Percentiles rank a stretch among this genome's conserved stretches.
Evolutionary conservation across 2,888 invertebrate genomes (phyloP).

Genomic region (Eupithecia subumbrata): DNA sequence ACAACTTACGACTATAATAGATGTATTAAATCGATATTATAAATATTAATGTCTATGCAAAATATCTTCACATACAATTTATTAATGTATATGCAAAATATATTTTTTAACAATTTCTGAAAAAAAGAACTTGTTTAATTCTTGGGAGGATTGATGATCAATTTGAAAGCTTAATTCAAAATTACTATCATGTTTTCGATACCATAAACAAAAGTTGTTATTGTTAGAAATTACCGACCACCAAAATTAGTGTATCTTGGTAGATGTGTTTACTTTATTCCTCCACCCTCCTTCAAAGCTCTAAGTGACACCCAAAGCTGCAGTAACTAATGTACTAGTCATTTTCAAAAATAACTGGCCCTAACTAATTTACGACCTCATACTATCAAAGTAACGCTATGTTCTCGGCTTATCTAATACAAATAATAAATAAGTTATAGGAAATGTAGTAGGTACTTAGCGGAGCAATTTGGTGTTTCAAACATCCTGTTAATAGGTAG

Average conservation of each 20-base stretch:
- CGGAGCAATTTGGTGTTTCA: constrained; percentile 69
- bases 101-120: neutral
- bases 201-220: constrained; percentile 5
- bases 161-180: neutral
- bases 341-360: constrained; percentile 80
- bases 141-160: neutral
- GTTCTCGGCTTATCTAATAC: constrained; percentile 71
- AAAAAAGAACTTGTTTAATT: neutral
- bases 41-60: neutral
- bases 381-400: constrained; percentile 76
- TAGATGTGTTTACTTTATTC: constrained; percentile 50
- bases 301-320: constrained; percentile 59
- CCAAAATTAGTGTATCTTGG: constrained; percentile 4
- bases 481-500: constrained; percentile 76
- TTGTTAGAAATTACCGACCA: constrained; percentile 9
- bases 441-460: constrained; percentile 76
- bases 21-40: neutral
- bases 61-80: no score
- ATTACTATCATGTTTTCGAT: constrained; percentile 5
- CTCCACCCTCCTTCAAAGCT: constrained; percentile 58
- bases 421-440: constrained; percentile 78
- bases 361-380: constrained; percentile 63
- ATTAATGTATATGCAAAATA: neutral
- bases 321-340: constrained; percentile 76
- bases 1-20: neutral